Evolutionary conservation across 2,113 vertebrate species (phyloP), one percentile per base, ranked within the genome.

Genomic region (Lophotis ruficrista): DNA sequence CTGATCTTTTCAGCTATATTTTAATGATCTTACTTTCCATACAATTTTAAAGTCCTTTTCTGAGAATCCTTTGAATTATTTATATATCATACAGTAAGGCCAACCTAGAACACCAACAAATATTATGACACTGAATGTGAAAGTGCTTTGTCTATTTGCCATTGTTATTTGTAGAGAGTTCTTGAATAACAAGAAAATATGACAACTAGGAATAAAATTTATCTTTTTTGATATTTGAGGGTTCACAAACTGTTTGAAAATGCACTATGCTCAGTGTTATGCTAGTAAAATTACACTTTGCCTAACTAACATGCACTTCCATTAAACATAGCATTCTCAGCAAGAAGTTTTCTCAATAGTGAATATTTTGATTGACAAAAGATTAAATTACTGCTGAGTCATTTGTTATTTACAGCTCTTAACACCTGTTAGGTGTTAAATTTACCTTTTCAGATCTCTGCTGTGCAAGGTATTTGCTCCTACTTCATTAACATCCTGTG

Each of bases 351-450:
- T 75, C 77, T 89, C 77, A 84, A 78, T 89, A 89, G 77, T 45
- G 22, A 96, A 73, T 45, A 69, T 23, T 91, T 76, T 89, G 95
- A 97, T 87, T 96, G 96, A 95, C 93, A 94, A 96, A 92, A 61
- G 86, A 94, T 94, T 96, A 89, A 91, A 94, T 87, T 87, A 72
- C 83, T 94, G 80, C 80, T 64, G 90, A 94, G 81, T n/a, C 61
- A 77, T 87, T 92, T 0, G 0, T 89, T 93, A 97, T 94, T 94
- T 94, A 89, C 66, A 66, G 83, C 58, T 87, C 58, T 95, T 96
- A 95, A 96, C 89, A 87, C 50, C 83, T 91, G n/a, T 91, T 90
- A 95, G 90, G 83, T 93, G 94, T 91, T 91, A 94, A 92, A 97
- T 92, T 92, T 93, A 93, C 89, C 73, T 94, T 93, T 96, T 93